Percentiles rank a stretch among this genome's conserved stretches.
These are phyloP conservation scores for Orchestes rusci DNA, from an alignment of 2,888 invertebrate species.

Conservation along the genomic window DNA sequence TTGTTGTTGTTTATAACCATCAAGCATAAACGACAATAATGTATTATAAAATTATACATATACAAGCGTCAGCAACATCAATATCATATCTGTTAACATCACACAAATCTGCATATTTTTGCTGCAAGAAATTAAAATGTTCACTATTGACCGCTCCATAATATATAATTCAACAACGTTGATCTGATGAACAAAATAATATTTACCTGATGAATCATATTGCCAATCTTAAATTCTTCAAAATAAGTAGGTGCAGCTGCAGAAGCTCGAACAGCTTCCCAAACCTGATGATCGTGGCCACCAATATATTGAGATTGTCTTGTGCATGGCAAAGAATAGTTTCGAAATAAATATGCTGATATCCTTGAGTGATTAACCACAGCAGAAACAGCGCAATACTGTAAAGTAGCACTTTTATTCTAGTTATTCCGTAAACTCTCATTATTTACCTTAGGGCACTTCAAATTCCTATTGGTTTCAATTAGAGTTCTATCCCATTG, in stretches of 20 bases:
- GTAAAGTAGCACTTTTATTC: slow-evolving; percentile 28
- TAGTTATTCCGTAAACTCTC: no score
- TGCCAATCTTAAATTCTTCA: slow-evolving; percentile 67
- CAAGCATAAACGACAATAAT: no score
- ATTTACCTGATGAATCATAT: slow-evolving; percentile 63
- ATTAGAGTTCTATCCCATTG: slow-evolving; percentile 56
- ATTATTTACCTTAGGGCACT: slow-evolving; percentile 53
- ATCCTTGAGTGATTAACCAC: slow-evolving; percentile 67
- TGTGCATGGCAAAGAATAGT: slow-evolving; percentile 68
- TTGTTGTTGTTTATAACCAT: no score
- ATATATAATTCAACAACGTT: no score
- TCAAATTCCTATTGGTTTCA: slow-evolving; percentile 48
- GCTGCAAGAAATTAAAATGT: no score
- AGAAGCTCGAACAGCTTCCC: slow-evolving; percentile 83
- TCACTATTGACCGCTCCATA: no score
- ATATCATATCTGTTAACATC: no score
- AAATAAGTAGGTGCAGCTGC: slow-evolving; percentile 91
- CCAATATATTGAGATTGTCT: slow-evolving; percentile 66
- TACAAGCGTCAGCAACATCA: no score
- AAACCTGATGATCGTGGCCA: slow-evolving; percentile 59
- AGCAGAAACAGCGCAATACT: slow-evolving; percentile 73
- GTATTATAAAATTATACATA: no score
- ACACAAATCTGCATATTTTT: no score
- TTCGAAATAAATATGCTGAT: slow-evolving; percentile 76
- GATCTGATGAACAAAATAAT: no score